A percentile compares a stretch with the other conserved stretches of the same genome.
phyloP scores from a whole-genome alignment of 1,140 invertebrate species.

The Apocrypta bakeri region DNA sequence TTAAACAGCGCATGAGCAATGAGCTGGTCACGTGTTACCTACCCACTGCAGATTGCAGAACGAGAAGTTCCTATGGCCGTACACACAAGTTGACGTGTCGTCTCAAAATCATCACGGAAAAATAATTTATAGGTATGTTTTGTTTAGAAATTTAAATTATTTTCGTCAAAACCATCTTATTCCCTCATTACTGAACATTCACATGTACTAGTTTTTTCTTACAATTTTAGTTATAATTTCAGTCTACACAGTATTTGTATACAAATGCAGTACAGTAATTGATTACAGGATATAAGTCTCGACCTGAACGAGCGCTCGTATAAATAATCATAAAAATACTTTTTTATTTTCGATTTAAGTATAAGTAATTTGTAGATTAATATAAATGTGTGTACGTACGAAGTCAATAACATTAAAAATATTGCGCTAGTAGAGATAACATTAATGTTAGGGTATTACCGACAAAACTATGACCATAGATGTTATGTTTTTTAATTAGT shows the following conservation, averaged over 20 bases:
- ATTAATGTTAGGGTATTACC: too few species aligned
- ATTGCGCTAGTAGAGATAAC: too few species aligned
- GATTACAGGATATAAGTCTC: neutral
- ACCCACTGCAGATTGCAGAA: slow-evolving; percentile 33
- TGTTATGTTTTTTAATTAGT: too few species aligned
- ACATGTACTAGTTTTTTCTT: neutral
- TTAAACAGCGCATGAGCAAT: slow-evolving; percentile 37
- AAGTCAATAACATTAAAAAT: too few species aligned
- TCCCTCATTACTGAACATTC: neutral
- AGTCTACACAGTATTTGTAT: neutral
- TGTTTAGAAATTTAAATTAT: neutral
- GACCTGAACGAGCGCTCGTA: neutral
- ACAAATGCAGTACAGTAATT: neutral
- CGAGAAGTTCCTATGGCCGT: slow-evolving; percentile 29
- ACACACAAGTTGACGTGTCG: slow-evolving; percentile 26
- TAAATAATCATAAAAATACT: neutral
- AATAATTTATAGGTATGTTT: slow-evolving; percentile 32
- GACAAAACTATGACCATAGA: too few species aligned
- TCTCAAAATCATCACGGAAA: slow-evolving; percentile 14
- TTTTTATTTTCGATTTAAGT: neutral
- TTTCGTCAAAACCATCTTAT: neutral
- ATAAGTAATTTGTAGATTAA: too few species aligned
- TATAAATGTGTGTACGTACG: too few species aligned
- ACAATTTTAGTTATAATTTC: neutral
- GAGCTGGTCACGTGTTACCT: slow-evolving; percentile 28